phyloP scores from a whole-genome alignment of 2,888 invertebrate genomes.

The Tipula helvola region DNA sequence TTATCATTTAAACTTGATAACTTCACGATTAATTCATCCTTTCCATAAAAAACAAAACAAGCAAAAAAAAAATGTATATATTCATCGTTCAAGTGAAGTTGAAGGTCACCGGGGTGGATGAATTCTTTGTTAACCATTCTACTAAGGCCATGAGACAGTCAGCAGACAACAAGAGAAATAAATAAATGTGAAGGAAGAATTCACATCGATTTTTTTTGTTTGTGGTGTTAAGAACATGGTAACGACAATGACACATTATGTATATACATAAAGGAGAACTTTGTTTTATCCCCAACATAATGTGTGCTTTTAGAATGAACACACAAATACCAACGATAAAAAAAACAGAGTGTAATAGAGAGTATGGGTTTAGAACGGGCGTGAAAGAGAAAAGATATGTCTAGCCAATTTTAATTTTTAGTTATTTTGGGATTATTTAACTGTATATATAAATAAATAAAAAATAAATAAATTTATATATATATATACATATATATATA shows the following conservation, averaged over 20 bases:
- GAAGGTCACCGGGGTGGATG: neutral
- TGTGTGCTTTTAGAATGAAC: neutral
- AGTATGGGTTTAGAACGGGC: neutral
- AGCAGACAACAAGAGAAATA: neutral
- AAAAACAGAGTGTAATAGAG: neutral
- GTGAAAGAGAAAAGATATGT: neutral
- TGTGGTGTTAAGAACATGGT: neutral
- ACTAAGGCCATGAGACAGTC: neutral
- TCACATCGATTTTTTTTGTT: neutral
- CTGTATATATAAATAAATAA: neutral
- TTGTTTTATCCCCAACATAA: neutral
- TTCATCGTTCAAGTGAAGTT: neutral
- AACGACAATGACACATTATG: neutral
- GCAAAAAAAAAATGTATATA: neutral
- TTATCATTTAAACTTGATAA: neutral
- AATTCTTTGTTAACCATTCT: neutral
- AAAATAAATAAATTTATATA: neutral
- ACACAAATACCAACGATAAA: neutral
- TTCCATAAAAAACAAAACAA: neutral
- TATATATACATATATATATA: neutral
- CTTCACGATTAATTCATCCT: neutral
- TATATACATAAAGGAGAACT: neutral
- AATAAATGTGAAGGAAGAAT: neutral
- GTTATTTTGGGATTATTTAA: neutral
- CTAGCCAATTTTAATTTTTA: neutral